phyloP scores from a whole-genome alignment of 2,888 invertebrate genomes.

The Parelbella ahira region DNA sequence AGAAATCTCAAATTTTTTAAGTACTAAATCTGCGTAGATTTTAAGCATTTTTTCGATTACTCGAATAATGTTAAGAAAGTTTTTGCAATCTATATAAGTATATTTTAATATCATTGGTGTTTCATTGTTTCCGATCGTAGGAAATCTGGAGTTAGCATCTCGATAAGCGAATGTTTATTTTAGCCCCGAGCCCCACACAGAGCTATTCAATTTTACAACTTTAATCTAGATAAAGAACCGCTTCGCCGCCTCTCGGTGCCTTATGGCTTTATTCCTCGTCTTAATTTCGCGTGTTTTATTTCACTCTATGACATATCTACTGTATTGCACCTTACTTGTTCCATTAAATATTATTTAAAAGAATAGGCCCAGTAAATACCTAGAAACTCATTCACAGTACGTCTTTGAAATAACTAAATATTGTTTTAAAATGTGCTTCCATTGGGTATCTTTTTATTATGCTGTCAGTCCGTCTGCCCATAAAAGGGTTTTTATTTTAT shows the following conservation, averaged over 20 bases:
- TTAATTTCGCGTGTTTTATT: slow-evolving; percentile 33
- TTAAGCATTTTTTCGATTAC: too few relatives aligned
- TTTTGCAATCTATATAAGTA: too few relatives aligned
- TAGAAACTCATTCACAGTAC: too few relatives aligned
- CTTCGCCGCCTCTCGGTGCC: slow-evolving; percentile 44
- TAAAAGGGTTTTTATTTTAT: neutral
- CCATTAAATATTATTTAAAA: neutral
- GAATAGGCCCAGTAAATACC: too few relatives aligned
- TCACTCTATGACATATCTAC: slow-evolving; percentile 29
- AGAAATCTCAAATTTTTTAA: too few relatives aligned
- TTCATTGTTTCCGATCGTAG: slow-evolving; percentile 27
- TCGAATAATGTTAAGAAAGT: too few relatives aligned
- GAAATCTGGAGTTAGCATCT: slow-evolving; percentile 21
- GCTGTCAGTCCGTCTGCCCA: neutral
- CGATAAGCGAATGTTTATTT: slow-evolving; percentile 33
- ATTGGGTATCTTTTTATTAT: neutral
- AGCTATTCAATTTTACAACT: slow-evolving; percentile 65
- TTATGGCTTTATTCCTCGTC: slow-evolving; percentile 46
- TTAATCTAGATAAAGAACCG: slow-evolving; percentile 59
- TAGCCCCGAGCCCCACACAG: slow-evolving; percentile 49
- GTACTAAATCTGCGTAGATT: too few relatives aligned
- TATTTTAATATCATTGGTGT: too few relatives aligned
- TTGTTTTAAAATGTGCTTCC: too few relatives aligned
- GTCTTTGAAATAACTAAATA: too few relatives aligned
- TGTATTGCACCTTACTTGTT: slow-evolving; percentile 5